These are phyloP conservation scores for Rhagologus leucostigma DNA, from an alignment of 2,113 vertebrate genomes.

Conservation along the genomic window DNA sequence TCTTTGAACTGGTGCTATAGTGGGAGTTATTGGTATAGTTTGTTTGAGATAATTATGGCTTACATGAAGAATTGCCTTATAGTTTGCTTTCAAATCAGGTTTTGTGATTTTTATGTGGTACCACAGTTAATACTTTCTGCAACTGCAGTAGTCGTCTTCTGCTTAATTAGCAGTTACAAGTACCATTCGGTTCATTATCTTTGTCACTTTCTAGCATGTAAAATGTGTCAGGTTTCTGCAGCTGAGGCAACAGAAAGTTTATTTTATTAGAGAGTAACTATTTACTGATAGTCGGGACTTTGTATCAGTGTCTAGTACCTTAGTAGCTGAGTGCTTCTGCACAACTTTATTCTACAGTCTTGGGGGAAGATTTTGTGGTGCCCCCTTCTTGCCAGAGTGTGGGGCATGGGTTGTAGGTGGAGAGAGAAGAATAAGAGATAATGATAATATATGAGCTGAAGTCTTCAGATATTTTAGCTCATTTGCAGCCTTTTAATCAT, in stretches of 20 bases:
- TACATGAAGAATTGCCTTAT: not conserved
- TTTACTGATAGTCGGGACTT: not conserved
- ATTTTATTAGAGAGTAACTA: not conserved
- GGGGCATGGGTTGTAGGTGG: not conserved
- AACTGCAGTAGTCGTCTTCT: not conserved
- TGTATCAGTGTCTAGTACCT: not conserved
- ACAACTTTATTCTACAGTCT: accelerated
- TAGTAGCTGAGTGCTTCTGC: not conserved
- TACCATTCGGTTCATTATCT: not conserved
- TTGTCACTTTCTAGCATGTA: not conserved
- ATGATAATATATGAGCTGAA: not conserved
- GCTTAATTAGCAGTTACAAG: not conserved
- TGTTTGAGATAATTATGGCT: not conserved
- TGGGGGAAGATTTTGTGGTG: not conserved
- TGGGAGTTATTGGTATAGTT: not conserved
- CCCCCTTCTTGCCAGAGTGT: not conserved
- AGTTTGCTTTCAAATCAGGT: not conserved
- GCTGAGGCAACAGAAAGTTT: not conserved
- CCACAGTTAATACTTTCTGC: not conserved
- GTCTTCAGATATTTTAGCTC: not conserved
- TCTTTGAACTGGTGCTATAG: not conserved
- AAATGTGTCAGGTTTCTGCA: not conserved
- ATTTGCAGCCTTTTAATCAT: not conserved
- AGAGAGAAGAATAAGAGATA: not conserved
- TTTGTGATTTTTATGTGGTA: not conserved